Base-by-base conservation (phyloP, 2,888 invertebrate genomes). In the Chalcosyrphus nemorum region DNA sequence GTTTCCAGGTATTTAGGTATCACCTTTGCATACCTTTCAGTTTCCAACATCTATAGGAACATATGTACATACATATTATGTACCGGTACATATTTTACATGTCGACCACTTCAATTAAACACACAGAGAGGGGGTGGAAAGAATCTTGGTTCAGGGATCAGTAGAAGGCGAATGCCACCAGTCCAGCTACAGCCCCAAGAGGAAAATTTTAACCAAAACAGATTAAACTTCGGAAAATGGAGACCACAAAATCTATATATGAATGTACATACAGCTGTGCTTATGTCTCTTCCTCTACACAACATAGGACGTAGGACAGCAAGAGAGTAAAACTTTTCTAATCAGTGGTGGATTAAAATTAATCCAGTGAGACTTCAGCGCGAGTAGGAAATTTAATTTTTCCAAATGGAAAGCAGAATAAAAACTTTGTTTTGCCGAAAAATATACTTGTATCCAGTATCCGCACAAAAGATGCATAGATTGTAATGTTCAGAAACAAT, bases 291-390 rank as follows among this genome's bases (percentile, higher is more conserved):
- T 15, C n/a, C 15, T 27, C 52, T 52, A 17, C 45, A 32, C 43
- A 27, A 45, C 45, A 74, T n/a, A 77, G 59, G 72, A 82, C 82
- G 77, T 43, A 52, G 43, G n/a, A n/a, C n/a, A 76, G 47, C 38
- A 38, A 63, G 68, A 74, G 82, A 68, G 63, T 56, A 70, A 85
- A 85, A 85, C 80, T 85, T 85, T 85, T 85, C 84, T 85, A 85
- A 85, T 85, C 84, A 85, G 84, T 71, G 84, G 80, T 80, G 84
- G 84, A 85, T 85, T 85, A 75, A 85, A 85, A 80, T 85, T 75
- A 85, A 81, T 85, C 84, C 84, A 45, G 32, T 59, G 71, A 85
- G 80, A 75, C 68, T 75, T 63, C 70, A 68, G 72, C 74, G 74
- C 68, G 61, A 47, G 61, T 29, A 41, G 56, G 47, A 63, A 61